Percentiles rank a stretch among this genome's conserved stretches.
phyloP scores from a whole-genome alignment of 2,888 invertebrate species.

The Theodoxus fluviatilis region DNA sequence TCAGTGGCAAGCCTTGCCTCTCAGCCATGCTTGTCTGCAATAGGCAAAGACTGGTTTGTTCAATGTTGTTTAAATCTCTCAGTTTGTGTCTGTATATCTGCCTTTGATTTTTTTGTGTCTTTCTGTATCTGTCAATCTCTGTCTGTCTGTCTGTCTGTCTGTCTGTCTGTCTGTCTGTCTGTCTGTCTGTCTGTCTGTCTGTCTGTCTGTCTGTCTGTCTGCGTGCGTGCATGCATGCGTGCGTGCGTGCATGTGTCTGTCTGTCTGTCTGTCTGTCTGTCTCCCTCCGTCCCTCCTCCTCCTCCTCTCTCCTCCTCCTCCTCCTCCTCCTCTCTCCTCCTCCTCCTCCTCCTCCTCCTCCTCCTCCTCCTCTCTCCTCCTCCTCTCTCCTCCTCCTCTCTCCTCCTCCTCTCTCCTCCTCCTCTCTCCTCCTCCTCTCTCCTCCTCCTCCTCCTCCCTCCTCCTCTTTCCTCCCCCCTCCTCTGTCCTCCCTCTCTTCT shows the following conservation, averaged over 20 bases:
- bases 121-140: background rate
- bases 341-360: background rate
- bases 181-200: background rate
- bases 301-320: background rate
- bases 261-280: background rate
- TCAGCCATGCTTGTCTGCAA: too few species aligned
- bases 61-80: background rate
- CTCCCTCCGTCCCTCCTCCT: background rate
- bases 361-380: too few species aligned
- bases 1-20: too few species aligned
- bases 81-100: background rate
- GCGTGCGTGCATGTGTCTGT: background rate
- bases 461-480: too few species aligned
- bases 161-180: background rate
- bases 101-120: background rate
- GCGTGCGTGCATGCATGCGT: constrained; percentile 13
- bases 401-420: too few species aligned
- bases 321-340: background rate
- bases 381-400: too few species aligned
- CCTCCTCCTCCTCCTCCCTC: too few species aligned
- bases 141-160: background rate
- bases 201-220: background rate
- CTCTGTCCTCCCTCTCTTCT: too few species aligned
- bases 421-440: too few species aligned
- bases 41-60: too few species aligned